Base-by-base conservation (phyloP, 2,113 vertebrate species). In the Mastomys coucha region DNA sequence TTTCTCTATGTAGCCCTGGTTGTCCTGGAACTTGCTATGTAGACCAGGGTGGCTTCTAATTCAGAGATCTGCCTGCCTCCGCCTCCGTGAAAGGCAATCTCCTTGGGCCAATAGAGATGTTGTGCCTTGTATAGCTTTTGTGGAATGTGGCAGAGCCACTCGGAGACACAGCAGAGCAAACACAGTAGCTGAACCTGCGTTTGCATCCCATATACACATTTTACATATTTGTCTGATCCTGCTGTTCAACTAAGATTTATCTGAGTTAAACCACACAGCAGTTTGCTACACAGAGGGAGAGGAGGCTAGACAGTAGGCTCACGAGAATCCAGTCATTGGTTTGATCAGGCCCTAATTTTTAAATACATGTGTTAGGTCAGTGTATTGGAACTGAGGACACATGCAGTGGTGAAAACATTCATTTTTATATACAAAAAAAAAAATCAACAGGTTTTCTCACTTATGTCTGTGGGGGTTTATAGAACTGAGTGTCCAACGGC, bases 371-470 rank as follows among this genome's bases (percentile, higher is more conserved):
- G n/a, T 78, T 89, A 77, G 75, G 45, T 42, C 45, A 42, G 4
- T 24, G 39, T 76, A 33, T 86, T 49, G 69, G n/a, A 53, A 33
- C 72, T 70, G 19, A 42, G 14, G 22, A 84, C 22, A 95, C 31
- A 33, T 36, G 33, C 17, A 67, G 65, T 70, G 49, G 20, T 53
- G 53, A 84, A 49, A 91, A 33, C 60, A 75, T 31, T 75, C 31
- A 69, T 36, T 63, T 90, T 93, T 77, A 93, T 56, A 51, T 42
- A 10, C 60, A 45, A 94, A 69, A 77, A 94, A 69, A 77, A 39
- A 56, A 75, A 81, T 53, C 51, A 95, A 8, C 12, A 39, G 24
- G 53, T 91, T 96, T 91, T 88, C n/a, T 56, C 17, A 56, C 75
- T 93, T 13, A 92, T 56, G 42, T 19, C 51, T 91, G n/a, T 28